Evolutionary conservation across 2,888 invertebrate genomes (phyloP).

Genomic region (Oligia fasciuncula): DNA sequence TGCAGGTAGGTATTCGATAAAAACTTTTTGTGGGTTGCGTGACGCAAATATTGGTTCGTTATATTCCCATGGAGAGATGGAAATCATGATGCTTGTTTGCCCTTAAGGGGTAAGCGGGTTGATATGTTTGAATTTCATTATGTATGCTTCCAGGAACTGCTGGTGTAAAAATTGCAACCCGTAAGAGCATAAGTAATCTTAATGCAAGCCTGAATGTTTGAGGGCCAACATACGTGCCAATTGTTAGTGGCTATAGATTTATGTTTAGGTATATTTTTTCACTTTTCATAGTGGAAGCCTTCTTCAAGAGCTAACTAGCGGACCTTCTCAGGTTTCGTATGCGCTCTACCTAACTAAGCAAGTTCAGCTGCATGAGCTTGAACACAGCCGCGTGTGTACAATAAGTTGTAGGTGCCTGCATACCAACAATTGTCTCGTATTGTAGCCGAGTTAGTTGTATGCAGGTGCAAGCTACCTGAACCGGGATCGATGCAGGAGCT

Average conservation of each 20-base stretch:
- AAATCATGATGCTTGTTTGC: conserved; percentile 44
- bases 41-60: conserved; percentile 47
- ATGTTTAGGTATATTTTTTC: neutral
- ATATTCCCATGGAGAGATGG: conserved; percentile 37
- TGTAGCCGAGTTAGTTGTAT: conserved; percentile 8
- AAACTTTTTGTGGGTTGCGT: conserved; percentile 54
- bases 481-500: conserved; percentile 19
- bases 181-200: neutral
- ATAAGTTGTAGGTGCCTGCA: neutral
- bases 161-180: neutral
- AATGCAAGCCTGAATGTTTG: neutral
- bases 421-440: neutral
- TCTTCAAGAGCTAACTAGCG: neutral
- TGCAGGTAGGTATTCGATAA: conserved; percentile 42
- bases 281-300: neutral
- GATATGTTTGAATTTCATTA: conserved; percentile 35
- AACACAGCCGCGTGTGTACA: neutral
- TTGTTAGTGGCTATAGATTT: neutral
- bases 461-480: conserved; percentile 5
- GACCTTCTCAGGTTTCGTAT: too few relatives aligned
- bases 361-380: neutral
- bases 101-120: conserved; percentile 21
- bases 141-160: conserved; percentile 1
- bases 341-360: neutral
- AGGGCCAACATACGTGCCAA: too few relatives aligned